Evolutionary conservation across 92 coral and sea anemone species (phyloP).

Genomic region (Hydrozoanthus gracilis): DNA sequence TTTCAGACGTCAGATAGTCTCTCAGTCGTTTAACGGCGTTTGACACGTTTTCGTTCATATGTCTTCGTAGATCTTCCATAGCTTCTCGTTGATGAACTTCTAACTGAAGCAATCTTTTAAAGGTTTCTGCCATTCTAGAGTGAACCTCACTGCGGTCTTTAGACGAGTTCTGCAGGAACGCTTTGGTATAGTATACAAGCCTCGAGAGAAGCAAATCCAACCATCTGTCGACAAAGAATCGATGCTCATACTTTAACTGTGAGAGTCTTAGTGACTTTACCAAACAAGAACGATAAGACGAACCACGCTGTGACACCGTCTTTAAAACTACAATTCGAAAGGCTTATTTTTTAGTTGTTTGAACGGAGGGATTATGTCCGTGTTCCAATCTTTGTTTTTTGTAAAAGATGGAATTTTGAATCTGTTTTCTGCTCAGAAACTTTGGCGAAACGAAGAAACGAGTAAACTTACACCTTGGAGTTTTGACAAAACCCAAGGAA

Average conservation of each 20-base stretch:
- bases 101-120: neutral
- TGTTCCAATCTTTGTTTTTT: no score
- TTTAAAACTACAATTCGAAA: no score
- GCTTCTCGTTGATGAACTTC: neutral
- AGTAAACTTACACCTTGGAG: no score
- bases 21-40: neutral
- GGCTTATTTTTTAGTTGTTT: no score
- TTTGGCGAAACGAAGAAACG: no score
- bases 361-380: no score
- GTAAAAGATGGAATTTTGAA: no score
- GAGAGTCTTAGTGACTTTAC: no score
- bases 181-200: neutral
- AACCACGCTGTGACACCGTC: no score
- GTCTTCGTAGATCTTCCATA: neutral
- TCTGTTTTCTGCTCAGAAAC: no score
- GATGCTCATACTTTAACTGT: neutral
- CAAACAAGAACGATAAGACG: no score
- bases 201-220: constrained; percentile 9
- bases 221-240: constrained; percentile 10
- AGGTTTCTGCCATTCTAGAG: neutral
- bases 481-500: no score
- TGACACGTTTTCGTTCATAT: neutral
- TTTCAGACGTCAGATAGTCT: neutral
- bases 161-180: constrained; percentile 15
- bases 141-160: neutral